Conservation (phyloP, 2,888 invertebrate species). For the Lycophotia porphyrea region DNA sequence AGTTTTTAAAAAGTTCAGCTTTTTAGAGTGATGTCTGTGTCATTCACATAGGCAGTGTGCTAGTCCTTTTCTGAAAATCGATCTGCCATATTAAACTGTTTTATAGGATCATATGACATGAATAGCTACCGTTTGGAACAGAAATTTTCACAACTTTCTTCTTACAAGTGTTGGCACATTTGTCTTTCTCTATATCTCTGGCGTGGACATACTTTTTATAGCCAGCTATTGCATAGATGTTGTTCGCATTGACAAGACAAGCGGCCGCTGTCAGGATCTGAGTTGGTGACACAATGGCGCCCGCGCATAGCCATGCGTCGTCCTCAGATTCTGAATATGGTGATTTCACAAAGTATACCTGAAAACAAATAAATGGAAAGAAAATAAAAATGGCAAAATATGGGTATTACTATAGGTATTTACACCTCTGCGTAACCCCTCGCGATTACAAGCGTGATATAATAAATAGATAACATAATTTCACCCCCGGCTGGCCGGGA, state of each 20-base stretch:
- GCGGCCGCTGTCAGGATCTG: slow-evolving; percentile 53
- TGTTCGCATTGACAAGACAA: slow-evolving; percentile 43
- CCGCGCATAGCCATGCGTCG: slow-evolving; percentile 50
- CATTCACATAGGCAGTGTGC: too few relatives aligned
- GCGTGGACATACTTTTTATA: slow-evolving; percentile 47
- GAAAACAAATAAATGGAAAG: slow-evolving; percentile 43
- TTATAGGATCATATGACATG: neutral
- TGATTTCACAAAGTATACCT: slow-evolving; percentile 62
- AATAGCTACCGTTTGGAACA: slow-evolving; percentile 49
- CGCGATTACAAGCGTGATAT: too few relatives aligned
- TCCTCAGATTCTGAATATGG: slow-evolving; percentile 26
- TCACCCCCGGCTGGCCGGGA: too few relatives aligned
- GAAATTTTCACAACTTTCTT: slow-evolving; percentile 51
- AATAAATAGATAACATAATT: too few relatives aligned
- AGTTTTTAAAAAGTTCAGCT: neutral
- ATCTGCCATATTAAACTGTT: neutral
- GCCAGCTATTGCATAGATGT: slow-evolving; percentile 55
- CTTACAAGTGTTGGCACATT: slow-evolving; percentile 42
- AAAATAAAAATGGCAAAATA: neutral
- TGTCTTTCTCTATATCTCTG: slow-evolving; percentile 31
- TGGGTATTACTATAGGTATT: neutral
- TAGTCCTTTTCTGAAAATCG: neutral
- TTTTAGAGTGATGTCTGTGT: neutral
- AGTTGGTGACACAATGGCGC: slow-evolving; percentile 40
- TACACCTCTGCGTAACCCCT: neutral